Conservation (phyloP, 2,888 invertebrate species). For the Cataglyphis albicans region DNA sequence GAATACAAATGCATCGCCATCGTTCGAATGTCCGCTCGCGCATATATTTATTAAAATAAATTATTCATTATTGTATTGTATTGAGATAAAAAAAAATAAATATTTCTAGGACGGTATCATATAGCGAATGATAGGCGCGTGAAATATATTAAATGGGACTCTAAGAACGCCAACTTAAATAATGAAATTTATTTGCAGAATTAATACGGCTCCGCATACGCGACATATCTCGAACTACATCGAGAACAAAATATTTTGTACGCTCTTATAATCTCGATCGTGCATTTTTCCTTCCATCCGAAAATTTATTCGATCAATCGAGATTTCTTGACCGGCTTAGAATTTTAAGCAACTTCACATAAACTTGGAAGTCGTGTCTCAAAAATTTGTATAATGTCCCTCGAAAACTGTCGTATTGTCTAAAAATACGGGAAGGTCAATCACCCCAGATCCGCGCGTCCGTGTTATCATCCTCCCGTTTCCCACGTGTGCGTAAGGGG, state of each 20-base stretch:
- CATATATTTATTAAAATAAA: slow-evolving; percentile 48
- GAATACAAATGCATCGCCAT: slow-evolving; percentile 45
- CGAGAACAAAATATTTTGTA: neutral
- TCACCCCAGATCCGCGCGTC: slow-evolving; percentile 65
- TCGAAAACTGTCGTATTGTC: slow-evolving; percentile 10
- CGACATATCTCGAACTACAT: neutral
- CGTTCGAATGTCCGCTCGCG: slow-evolving; percentile 25
- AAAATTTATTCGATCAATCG: neutral
- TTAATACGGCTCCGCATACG: neutral
- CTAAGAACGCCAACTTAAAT: slow-evolving; percentile 28
- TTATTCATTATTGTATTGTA: slow-evolving; percentile 54
- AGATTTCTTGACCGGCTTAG: neutral
- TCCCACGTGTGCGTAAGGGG: slow-evolving; percentile 65
- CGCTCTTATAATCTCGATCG: neutral
- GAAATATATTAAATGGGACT: slow-evolving; percentile 37
- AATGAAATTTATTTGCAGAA: slow-evolving; percentile 36
- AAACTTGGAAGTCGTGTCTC: neutral
- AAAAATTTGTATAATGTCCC: neutral
- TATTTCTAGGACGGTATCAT: neutral
- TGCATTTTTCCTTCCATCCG: neutral
- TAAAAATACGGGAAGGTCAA: slow-evolving; percentile 63
- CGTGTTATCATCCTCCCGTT: slow-evolving; percentile 69
- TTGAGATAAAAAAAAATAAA: slow-evolving; percentile 42
- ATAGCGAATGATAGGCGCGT: neutral
- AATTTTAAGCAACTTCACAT: neutral